Conservation (phyloP, 2,113 vertebrate species). For the Clinocottus analis region DNA sequence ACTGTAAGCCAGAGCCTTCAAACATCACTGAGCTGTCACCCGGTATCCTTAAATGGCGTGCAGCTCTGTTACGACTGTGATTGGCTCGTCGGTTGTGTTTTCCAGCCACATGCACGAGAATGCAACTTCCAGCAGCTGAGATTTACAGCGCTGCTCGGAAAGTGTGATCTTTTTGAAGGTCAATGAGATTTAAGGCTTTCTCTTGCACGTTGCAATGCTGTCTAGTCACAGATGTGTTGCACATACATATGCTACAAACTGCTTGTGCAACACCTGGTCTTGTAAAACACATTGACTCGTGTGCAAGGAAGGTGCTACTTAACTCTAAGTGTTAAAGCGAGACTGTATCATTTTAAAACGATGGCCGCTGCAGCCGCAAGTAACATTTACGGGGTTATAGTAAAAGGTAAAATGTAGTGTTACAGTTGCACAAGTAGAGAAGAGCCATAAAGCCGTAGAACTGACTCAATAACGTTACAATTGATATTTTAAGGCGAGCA, state of each 20-base stretch:
- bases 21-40: not conserved
- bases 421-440: not conserved
- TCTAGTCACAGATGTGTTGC: not conserved
- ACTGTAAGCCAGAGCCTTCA: not conserved
- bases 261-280: not conserved
- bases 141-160: not conserved
- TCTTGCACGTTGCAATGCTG: not conserved
- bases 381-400: not conserved
- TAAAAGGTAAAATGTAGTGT: not conserved
- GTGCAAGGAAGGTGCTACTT: not conserved
- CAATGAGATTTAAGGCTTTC: not conserved
- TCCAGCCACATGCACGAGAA: not conserved
- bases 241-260: not conserved
- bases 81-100: not conserved
- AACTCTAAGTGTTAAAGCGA: not conserved
- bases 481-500: not conserved
- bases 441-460: not conserved
- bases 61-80: not conserved
- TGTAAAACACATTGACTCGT: not conserved
- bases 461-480: not conserved
- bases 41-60: not conserved
- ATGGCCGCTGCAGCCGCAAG: not conserved
- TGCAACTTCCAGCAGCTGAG: not conserved
- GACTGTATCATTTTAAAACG: not conserved
- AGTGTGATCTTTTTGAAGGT: not conserved